A percentile compares a stretch with the other conserved stretches of the same genome.
These are phyloP conservation scores for Catamblyrhynchus diadema DNA, from an alignment of 2,797 vertebrate genomes.

Conservation along the genomic window DNA sequence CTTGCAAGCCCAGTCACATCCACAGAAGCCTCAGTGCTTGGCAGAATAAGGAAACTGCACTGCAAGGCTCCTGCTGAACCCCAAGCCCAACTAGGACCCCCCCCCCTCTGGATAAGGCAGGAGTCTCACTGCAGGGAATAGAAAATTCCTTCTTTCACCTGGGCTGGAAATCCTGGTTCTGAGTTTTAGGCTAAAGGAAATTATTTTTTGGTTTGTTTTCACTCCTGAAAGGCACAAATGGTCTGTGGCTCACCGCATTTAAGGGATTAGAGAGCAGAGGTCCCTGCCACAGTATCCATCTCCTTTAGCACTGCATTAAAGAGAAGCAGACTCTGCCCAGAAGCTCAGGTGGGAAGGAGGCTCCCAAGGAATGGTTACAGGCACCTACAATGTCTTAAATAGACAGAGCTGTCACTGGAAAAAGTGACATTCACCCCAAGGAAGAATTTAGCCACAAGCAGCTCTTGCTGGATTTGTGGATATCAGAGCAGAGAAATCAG, in stretches of 20 bases:
- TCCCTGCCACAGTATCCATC: background rate
- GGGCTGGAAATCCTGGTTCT: background rate
- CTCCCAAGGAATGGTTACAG: background rate
- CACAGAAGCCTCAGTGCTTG: background rate
- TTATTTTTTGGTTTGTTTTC: background rate
- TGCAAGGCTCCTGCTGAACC: background rate
- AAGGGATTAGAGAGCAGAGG: background rate
- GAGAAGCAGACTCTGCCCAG: background rate
- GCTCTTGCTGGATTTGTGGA: background rate
- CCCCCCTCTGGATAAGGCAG: background rate
- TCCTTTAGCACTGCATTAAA: background rate
- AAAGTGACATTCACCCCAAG: background rate
- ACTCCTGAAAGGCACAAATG: background rate
- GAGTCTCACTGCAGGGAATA: background rate
- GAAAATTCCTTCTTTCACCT: background rate
- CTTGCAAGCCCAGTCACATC: constrained; percentile 27
- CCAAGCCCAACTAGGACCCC: background rate
- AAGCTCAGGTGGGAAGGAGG: background rate
- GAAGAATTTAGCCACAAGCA: background rate
- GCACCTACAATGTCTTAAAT: background rate
- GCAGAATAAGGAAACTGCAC: background rate
- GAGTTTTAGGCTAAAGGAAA: background rate
- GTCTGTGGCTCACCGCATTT: background rate
- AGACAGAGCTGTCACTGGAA: background rate
- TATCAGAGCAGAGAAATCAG: background rate